These are phyloP conservation scores for Naso thynnoides DNA, from an alignment of 2,797 vertebrate genomes.

Conservation along the genomic window DNA sequence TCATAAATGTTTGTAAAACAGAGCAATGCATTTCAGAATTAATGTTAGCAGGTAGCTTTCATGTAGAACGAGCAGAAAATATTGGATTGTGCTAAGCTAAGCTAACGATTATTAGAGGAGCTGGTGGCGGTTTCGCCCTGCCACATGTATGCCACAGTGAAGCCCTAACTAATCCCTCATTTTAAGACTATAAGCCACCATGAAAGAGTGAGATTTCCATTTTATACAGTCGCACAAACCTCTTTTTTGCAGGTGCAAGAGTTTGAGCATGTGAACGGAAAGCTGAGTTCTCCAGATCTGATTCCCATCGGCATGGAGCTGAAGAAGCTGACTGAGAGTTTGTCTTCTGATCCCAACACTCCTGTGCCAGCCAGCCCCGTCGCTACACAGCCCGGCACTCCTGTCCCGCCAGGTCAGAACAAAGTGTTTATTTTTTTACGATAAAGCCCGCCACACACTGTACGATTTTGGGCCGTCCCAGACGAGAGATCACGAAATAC, in stretches of 20 bases:
- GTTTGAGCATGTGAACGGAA: conserved; percentile 97
- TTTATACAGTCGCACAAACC: background rate
- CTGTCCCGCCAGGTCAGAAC: conserved; percentile 86
- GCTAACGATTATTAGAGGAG: background rate
- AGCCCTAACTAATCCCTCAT: conserved; percentile 20
- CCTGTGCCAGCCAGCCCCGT: conserved; percentile 93
- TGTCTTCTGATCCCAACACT: conserved; percentile 95
- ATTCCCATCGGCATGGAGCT: conserved; percentile 90
- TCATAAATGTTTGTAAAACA: background rate
- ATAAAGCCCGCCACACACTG: too few relatives aligned
- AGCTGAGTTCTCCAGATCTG: conserved; percentile 95
- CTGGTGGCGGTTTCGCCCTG: conserved; percentile 1
- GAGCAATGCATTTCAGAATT: background rate
- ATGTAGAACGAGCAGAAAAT: background rate
- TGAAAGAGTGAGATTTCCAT: conserved; percentile 6
- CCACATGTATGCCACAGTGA: background rate
- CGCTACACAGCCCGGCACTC: conserved; percentile 82
- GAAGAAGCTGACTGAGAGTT: conserved; percentile 89
- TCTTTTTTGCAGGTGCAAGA: conserved; percentile 91
- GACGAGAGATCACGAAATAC: too few relatives aligned
- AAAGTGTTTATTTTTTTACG: background rate
- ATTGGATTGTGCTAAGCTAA: background rate
- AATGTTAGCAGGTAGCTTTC: background rate
- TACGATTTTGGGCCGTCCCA: too few relatives aligned
- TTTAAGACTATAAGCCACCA: conserved; percentile 2